Conservation (phyloP, 1,140 invertebrate species). For the Wasmannia auropunctata region DNA sequence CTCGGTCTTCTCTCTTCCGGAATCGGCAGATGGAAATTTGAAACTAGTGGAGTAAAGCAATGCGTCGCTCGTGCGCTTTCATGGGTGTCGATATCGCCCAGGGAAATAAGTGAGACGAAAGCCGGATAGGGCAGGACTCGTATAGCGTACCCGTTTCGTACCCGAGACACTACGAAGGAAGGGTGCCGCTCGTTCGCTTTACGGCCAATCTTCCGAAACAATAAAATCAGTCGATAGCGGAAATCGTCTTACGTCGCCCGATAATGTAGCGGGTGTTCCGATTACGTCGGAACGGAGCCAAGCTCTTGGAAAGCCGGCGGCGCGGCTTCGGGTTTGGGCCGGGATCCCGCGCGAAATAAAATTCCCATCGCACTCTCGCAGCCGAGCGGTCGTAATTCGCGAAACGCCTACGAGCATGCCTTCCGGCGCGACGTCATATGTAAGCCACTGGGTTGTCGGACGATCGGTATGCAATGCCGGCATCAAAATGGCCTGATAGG, state of each 20-base stretch:
- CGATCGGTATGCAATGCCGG: slow-evolving; percentile 77
- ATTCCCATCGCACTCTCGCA: slow-evolving; percentile 12
- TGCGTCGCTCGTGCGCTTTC: not conserved
- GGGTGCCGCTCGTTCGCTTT: slow-evolving; percentile 36
- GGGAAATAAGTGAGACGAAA: slow-evolving; percentile 24
- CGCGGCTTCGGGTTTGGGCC: not conserved
- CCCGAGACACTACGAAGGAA: slow-evolving; percentile 33
- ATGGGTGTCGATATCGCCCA: slow-evolving; percentile 26
- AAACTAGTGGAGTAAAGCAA: slow-evolving; percentile 15
- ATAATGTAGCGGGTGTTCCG: slow-evolving; percentile 45
- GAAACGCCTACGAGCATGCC: not conserved
- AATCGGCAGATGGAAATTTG: slow-evolving; percentile 20
- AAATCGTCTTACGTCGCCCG: slow-evolving; percentile 45
- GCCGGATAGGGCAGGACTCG: not conserved
- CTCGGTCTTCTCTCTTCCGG: not conserved
- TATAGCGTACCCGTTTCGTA: slow-evolving; percentile 26
- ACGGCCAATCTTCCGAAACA: slow-evolving; percentile 50
- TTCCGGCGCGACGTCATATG: slow-evolving; percentile 40
- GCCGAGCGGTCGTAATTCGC: slow-evolving; percentile 25
- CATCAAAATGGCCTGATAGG: slow-evolving; percentile 73
- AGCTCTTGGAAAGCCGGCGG: not conserved
- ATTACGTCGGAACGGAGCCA: not conserved
- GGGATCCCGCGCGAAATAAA: slow-evolving; percentile 25
- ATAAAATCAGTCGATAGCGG: slow-evolving; percentile 53
- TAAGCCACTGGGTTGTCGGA: slow-evolving; percentile 76